Conservation (phyloP, 2,888 invertebrate genomes). For the Melinaea menophilus region DNA sequence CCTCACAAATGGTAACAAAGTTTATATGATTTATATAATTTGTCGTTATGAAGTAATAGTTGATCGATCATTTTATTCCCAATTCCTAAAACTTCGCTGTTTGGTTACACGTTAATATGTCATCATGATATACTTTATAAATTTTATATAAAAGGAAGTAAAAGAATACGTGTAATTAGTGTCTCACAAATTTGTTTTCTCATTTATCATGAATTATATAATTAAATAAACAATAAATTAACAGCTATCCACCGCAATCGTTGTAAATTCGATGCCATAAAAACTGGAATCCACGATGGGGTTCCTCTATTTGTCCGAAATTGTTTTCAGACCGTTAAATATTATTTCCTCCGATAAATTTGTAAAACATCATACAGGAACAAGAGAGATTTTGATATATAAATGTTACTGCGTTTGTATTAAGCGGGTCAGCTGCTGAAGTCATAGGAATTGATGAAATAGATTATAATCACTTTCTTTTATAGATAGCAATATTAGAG, state of each 20-base stretch:
- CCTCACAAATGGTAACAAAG: too few species aligned
- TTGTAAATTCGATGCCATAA: slow-evolving; percentile 4
- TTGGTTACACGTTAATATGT: neutral
- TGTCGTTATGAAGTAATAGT: slow-evolving; percentile 42
- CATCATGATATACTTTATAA: neutral
- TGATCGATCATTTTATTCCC: slow-evolving; percentile 14
- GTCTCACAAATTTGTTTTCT: neutral
- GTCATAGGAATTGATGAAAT: too few species aligned
- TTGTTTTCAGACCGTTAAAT: slow-evolving; percentile 1
- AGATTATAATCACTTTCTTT: too few species aligned
- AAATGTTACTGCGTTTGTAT: neutral
- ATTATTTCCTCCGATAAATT: slow-evolving; percentile 6
- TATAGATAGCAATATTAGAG: too few species aligned
- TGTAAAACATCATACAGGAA: neutral
- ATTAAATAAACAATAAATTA: neutral
- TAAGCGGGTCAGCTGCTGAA: too few species aligned
- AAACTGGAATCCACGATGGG: neutral
- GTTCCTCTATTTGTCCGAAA: slow-evolving; percentile 1
- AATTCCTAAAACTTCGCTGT: neutral
- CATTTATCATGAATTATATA: neutral
- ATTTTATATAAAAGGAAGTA: neutral
- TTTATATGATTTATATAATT: slow-evolving; percentile 10
- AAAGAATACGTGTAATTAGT: neutral
- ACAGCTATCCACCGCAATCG: neutral
- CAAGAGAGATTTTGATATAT: neutral